Percentiles rank a stretch among this genome's conserved stretches.
phyloP scores from a whole-genome alignment of 2,888 invertebrate species.

The Monochamus alternatus region DNA sequence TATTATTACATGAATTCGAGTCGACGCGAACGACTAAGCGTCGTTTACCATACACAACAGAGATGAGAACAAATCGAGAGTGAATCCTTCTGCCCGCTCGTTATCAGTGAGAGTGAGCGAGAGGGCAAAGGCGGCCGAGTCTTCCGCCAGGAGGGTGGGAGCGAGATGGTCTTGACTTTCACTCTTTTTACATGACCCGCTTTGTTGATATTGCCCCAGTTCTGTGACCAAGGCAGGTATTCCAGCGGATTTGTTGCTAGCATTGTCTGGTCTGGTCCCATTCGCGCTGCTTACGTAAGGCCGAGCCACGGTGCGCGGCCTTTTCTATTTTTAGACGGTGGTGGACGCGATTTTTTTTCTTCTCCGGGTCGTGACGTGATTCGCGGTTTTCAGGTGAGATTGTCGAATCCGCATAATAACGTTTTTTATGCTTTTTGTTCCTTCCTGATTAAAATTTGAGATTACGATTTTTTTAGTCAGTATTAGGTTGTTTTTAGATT shows the following conservation, averaged over 20 bases:
- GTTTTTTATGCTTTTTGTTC: background rate
- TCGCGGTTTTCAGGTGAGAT: too few species aligned
- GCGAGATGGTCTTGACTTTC: slow-evolving; percentile 57
- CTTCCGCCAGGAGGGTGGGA: slow-evolving; percentile 39
- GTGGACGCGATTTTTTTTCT: slow-evolving; percentile 6
- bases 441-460: too few species aligned
- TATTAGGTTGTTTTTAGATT: too few species aligned
- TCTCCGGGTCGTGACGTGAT: background rate
- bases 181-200: slow-evolving; percentile 56
- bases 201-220: slow-evolving; percentile 53
- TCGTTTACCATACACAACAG: slow-evolving; percentile 29
- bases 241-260: slow-evolving; percentile 23
- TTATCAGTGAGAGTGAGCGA: slow-evolving; percentile 47
- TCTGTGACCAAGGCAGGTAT: slow-evolving; percentile 35
- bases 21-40: slow-evolving; percentile 1
- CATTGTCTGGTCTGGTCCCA: slow-evolving; percentile 18
- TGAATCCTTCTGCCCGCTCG: slow-evolving; percentile 44
- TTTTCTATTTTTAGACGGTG: background rate
- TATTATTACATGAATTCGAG: background rate
- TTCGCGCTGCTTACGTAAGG: slow-evolving; percentile 13
- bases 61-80: slow-evolving; percentile 37
- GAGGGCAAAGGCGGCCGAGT: slow-evolving; percentile 20
- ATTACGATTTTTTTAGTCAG: too few species aligned
- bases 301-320: background rate
- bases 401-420: too few species aligned